Evolutionary conservation across 2,888 invertebrate genomes (phyloP).

Genomic region (Ochropleura leucogaster): DNA sequence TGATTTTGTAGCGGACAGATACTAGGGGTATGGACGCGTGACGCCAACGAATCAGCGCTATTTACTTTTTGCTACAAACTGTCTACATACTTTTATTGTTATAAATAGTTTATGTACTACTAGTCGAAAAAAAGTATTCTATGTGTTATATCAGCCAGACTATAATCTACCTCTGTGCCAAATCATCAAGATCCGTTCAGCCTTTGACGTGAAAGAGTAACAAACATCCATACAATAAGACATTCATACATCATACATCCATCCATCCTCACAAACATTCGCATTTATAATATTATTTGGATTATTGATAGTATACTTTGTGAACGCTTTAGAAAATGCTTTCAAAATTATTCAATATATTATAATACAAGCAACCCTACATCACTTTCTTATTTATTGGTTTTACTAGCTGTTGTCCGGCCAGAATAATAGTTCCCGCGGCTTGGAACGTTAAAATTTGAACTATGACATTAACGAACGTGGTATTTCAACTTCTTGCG

Average conservation of each 20-base stretch:
- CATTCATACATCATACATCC: too few species aligned
- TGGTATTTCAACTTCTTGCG: neutral
- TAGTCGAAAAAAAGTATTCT: too few species aligned
- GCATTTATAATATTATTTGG: too few species aligned
- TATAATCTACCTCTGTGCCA: too few species aligned
- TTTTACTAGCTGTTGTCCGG: neutral
- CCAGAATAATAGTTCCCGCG: neutral
- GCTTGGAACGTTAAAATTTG: neutral
- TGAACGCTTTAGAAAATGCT: neutral
- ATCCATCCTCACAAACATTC: too few species aligned
- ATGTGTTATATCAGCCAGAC: too few species aligned
- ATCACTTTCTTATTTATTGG: neutral
- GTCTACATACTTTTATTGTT: neutral
- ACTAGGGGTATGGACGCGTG: slow-evolving; percentile 6
- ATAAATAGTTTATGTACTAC: neutral
- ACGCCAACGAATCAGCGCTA: neutral
- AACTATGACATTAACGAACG: neutral
- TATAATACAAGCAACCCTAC: neutral
- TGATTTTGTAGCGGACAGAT: neutral
- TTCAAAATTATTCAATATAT: neutral
- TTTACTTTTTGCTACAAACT: slow-evolving; percentile 1
- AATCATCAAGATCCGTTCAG: too few species aligned
- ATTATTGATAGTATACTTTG: neutral
- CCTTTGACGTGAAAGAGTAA: too few species aligned
- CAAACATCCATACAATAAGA: too few species aligned